These are phyloP conservation scores for Neodiprion fabricii DNA, from an alignment of 1,140 invertebrate species.

Conservation along the genomic window DNA sequence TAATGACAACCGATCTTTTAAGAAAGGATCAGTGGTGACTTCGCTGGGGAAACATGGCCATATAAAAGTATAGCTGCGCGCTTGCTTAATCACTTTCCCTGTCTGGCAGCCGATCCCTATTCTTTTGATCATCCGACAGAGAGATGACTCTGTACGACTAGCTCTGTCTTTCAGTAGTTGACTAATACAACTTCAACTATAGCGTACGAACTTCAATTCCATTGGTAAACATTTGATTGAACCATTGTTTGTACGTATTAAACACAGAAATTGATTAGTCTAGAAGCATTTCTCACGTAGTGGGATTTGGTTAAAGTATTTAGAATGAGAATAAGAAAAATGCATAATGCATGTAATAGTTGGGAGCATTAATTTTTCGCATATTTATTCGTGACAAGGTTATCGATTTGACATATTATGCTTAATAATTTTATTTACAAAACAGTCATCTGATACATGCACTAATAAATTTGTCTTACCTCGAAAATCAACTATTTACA, in stretches of 20 bases:
- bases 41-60: too few relatives aligned
- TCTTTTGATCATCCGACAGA: too few relatives aligned
- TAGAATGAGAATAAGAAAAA: background rate
- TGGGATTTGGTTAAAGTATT: background rate
- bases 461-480: conserved; percentile 33
- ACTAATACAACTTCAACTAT: too few relatives aligned
- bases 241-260: background rate
- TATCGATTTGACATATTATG: conserved; percentile 39
- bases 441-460: conserved; percentile 32
- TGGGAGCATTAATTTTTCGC: background rate
- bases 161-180: too few relatives aligned
- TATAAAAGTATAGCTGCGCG: too few relatives aligned
- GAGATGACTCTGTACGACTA: too few relatives aligned
- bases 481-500: conserved; percentile 40
- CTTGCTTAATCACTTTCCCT: too few relatives aligned
- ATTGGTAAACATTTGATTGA: background rate
- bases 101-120: too few relatives aligned
- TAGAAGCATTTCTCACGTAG: too few relatives aligned
- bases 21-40: too few relatives aligned
- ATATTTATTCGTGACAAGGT: conserved; percentile 37
- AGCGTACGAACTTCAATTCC: too few relatives aligned
- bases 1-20: too few relatives aligned
- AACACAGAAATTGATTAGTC: background rate
- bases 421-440: conserved; percentile 51
- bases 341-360: background rate